A percentile compares a stretch with the other conserved stretches of the same genome.
Conservation (phyloP, 64 coral and sea anemone genomes). For the Dendrophyllia cribrosa region DNA sequence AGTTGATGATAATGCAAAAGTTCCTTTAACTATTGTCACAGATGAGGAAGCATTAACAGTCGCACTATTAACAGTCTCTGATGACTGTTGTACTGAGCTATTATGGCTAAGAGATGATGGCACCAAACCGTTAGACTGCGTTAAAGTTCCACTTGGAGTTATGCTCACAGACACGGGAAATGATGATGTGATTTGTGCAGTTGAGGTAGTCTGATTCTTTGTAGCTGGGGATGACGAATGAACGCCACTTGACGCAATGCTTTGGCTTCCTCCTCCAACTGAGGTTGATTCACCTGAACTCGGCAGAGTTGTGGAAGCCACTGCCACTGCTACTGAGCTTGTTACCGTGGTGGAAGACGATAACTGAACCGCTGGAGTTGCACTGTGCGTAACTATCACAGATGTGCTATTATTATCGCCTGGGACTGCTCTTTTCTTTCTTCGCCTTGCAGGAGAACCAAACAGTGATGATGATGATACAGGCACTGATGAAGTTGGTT, state of each 20-base stretch:
- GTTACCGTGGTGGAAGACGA: neutral
- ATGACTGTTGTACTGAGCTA: neutral
- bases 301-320: neutral
- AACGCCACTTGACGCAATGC: neutral
- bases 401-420: neutral
- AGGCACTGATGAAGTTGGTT: neutral
- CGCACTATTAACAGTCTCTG: neutral
- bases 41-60: neutral
- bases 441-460: neutral
- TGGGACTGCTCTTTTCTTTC: constrained; percentile 13
- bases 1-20: neutral
- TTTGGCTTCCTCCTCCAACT: neutral
- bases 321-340: neutral
- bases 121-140: too few relatives aligned
- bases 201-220: neutral
- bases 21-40: neutral
- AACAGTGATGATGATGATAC: neutral
- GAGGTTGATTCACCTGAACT: neutral
- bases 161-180: neutral
- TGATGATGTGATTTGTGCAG: neutral
- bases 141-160: neutral
- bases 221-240: neutral
- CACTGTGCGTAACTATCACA: neutral
- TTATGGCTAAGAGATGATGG: neutral
- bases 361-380: too few relatives aligned